Evolutionary conservation across 2,888 invertebrate genomes (phyloP).

Genomic region (Tenthredo scrophulariae): DNA sequence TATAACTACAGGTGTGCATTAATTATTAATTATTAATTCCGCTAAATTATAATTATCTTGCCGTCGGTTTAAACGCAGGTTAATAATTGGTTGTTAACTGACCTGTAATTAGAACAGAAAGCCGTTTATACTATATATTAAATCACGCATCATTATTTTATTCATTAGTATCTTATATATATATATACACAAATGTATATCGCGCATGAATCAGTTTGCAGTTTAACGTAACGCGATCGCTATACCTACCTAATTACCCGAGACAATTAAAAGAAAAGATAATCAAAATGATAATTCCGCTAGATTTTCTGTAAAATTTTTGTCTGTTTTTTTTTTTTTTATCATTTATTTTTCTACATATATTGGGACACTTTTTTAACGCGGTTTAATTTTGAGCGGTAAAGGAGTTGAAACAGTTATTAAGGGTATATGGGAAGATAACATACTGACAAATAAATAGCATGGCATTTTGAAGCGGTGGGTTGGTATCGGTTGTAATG

Average conservation of each 20-base stretch:
- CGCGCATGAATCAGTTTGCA: too few relatives aligned
- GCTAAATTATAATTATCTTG: conserved; percentile 47
- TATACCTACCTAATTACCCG: neutral
- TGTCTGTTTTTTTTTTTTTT: neutral
- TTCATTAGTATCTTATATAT: conserved; percentile 8
- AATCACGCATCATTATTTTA: conserved; percentile 42
- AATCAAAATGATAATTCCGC: neutral
- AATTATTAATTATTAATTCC: conserved; percentile 44
- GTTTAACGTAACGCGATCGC: too few relatives aligned
- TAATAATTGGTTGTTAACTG: conserved; percentile 40
- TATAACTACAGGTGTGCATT: conserved; percentile 40
- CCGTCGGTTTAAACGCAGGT: conserved; percentile 39
- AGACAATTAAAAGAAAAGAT: neutral
- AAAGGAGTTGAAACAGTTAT: neutral
- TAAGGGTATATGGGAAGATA: conserved; percentile 2
- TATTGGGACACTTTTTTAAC: neutral
- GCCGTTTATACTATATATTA: conserved; percentile 39
- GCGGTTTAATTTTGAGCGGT: neutral
- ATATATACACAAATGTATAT: neutral
- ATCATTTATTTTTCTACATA: neutral
- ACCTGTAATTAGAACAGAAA: conserved; percentile 46
- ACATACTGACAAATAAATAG: conserved; percentile 43
- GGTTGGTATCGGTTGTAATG: conserved; percentile 41
- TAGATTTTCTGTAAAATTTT: neutral
- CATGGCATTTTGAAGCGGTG: conserved; percentile 31